A percentile compares a stretch with the other conserved stretches of the same genome.
Evolutionary conservation across 2,113 vertebrate species (phyloP).

Genomic region (Phalacrocorax carbo): DNA sequence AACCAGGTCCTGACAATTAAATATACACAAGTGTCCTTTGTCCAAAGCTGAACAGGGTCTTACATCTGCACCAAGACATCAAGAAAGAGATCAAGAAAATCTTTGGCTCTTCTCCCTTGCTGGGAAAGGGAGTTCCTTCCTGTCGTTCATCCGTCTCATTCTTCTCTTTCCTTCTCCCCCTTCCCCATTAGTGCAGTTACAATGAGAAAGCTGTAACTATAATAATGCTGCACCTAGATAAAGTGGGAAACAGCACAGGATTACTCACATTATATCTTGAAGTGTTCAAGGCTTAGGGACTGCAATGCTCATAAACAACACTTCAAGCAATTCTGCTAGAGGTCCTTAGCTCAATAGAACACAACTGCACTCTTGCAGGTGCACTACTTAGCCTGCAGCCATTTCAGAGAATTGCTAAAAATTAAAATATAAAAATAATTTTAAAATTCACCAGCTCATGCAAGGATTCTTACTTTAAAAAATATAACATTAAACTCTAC

Average conservation of each 20-base stretch:
- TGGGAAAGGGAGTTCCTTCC: background rate
- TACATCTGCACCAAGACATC: background rate
- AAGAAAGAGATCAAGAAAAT: background rate
- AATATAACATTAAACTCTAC: background rate
- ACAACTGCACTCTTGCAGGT: background rate
- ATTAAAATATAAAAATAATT: constrained; percentile 7
- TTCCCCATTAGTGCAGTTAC: background rate
- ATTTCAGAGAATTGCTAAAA: background rate
- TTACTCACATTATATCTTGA: background rate
- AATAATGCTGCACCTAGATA: background rate
- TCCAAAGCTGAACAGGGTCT: background rate
- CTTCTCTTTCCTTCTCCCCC: background rate
- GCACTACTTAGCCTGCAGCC: background rate
- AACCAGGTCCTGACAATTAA: background rate
- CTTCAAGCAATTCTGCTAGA: background rate
- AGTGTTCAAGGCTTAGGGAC: background rate
- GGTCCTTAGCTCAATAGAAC: background rate
- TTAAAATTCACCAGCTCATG: background rate
- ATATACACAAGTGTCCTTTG: background rate
- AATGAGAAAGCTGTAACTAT: background rate
- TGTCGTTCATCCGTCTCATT: background rate
- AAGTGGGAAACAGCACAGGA: background rate
- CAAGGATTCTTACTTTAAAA: background rate
- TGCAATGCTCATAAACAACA: constrained; percentile 7
- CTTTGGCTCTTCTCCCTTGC: background rate